Evolutionary conservation across 2,888 invertebrate species (phyloP).

Genomic region (Drosophila anomalata): DNA sequence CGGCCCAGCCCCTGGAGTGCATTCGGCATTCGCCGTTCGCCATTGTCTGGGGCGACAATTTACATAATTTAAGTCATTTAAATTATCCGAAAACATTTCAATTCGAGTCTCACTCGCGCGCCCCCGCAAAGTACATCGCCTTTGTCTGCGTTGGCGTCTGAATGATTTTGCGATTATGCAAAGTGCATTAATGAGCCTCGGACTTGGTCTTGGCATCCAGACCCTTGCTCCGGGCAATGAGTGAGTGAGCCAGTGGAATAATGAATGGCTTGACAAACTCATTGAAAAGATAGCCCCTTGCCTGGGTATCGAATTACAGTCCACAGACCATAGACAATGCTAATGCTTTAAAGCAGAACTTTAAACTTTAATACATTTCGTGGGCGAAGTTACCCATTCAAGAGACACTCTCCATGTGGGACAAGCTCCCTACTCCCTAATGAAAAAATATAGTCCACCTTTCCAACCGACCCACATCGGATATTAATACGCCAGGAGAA

Average conservation of each 20-base stretch:
- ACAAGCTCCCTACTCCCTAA: no score
- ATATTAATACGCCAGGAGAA: background rate
- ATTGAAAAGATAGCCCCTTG: constrained; percentile 26
- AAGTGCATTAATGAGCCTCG: constrained; percentile 78
- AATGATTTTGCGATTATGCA: constrained; percentile 80
- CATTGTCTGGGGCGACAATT: constrained; percentile 80
- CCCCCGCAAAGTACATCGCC: constrained; percentile 27
- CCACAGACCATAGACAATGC: constrained; percentile 63
- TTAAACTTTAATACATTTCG: constrained; percentile 6
- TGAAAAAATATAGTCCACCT: no score
- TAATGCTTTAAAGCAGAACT: constrained; percentile 39
- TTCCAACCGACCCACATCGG: no score
- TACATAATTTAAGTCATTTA: constrained; percentile 82
- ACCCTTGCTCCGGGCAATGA: constrained; percentile 59
- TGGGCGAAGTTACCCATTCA: no score
- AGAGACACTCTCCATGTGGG: no score
- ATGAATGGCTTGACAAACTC: constrained; percentile 42
- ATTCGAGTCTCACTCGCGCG: constrained; percentile 53
- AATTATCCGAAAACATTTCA: constrained; percentile 80
- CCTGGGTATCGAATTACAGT: constrained; percentile 66
- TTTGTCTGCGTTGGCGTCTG: constrained; percentile 56
- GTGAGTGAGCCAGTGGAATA: constrained; percentile 51
- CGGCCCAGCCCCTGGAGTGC: constrained; percentile 15
- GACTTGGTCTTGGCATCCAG: constrained; percentile 42
- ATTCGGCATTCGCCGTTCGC: constrained; percentile 17